Percentiles rank a stretch among this genome's conserved stretches.
Evolutionary conservation across 2,888 invertebrate genomes (phyloP).

Genomic region (Gastrophysa polygoni): DNA sequence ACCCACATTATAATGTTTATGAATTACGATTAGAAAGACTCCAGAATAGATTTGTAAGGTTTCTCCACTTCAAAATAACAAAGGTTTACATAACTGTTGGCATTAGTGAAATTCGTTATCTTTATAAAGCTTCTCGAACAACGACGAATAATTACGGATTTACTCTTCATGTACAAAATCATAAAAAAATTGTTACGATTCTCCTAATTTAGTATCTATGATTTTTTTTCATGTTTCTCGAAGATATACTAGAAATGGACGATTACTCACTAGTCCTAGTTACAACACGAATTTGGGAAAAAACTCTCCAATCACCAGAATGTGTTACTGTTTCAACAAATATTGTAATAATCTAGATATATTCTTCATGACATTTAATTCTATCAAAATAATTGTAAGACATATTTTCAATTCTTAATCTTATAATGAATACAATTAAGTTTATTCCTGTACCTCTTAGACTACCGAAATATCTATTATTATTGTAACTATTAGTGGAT

Average conservation of each 20-base stretch:
- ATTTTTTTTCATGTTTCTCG: neutral
- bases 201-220: neutral
- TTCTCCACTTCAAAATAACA: slow-evolving; percentile 1
- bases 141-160: neutral
- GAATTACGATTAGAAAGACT: slow-evolving; percentile 5
- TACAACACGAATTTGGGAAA: neutral
- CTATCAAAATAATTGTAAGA: neutral
- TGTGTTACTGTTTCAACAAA: neutral
- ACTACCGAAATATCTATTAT: neutral
- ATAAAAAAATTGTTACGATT: slow-evolving; percentile 8
- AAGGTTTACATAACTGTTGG: neutral
- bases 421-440: too few species aligned
- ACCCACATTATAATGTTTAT: neutral
- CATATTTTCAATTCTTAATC: too few species aligned
- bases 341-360: neutral
- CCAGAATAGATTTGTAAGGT: slow-evolving; percentile 5
- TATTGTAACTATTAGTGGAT: slow-evolving; percentile 2
- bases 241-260: slow-evolving; percentile 3
- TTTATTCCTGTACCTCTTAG: slow-evolving; percentile 1
- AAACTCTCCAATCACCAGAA: neutral
- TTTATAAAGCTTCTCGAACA: neutral
- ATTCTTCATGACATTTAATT: neutral
- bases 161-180: neutral
- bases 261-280: neutral
- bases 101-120: neutral